Evolutionary conservation across 2,113 vertebrate species (phyloP).

Genomic region (Corythornis vintsioides): DNA sequence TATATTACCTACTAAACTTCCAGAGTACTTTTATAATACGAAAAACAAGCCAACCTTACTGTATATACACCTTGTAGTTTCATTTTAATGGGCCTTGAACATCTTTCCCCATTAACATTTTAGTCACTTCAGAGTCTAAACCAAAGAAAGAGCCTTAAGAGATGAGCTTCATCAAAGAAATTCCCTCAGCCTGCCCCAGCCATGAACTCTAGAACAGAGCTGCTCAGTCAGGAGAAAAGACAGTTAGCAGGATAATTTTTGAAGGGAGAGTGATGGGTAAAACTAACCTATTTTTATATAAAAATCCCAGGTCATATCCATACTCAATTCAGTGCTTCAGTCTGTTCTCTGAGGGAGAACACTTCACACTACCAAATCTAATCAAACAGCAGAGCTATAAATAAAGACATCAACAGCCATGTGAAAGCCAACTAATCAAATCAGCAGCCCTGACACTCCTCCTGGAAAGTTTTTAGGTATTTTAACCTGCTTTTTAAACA

Average conservation of each 20-base stretch:
- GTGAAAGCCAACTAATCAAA: slow-evolving; percentile 37
- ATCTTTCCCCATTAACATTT: neutral
- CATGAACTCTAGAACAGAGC: neutral
- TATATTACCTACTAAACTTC: neutral
- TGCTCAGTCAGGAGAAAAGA: neutral
- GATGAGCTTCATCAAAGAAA: neutral
- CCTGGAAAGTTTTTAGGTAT: neutral
- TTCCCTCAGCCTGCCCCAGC: neutral
- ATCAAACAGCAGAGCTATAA: neutral
- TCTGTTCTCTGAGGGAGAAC: neutral
- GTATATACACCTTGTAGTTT: neutral
- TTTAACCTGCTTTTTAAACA: slow-evolving; percentile 18
- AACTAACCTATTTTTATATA: neutral
- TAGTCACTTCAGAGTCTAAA: neutral
- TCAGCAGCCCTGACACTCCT: neutral
- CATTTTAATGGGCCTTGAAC: neutral
- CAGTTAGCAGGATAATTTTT: neutral
- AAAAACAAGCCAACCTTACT: neutral
- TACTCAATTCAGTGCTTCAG: neutral
- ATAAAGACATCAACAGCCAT: neutral
- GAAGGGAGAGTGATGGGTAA: neutral
- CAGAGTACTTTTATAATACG: neutral
- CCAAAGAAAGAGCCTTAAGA: neutral
- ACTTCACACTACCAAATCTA: neutral
- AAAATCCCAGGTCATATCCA: neutral